phyloP scores from a whole-genome alignment of 2,888 invertebrate species.

The Malachius bipustulatus region DNA sequence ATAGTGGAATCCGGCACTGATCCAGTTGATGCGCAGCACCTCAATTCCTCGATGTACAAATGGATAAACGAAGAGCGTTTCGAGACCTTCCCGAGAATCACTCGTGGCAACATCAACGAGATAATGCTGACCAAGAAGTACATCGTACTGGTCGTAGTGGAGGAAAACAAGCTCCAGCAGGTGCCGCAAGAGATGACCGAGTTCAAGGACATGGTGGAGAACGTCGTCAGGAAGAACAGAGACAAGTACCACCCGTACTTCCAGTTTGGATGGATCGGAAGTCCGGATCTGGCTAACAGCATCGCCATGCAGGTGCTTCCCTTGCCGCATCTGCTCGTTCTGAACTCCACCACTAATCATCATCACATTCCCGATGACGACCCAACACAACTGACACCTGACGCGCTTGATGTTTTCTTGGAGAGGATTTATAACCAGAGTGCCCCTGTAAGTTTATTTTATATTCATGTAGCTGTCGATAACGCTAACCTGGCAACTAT shows the following conservation, averaged over 20 bases:
- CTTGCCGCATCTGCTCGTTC: conserved; percentile 75
- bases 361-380: conserved; percentile 70
- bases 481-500: conserved; percentile 5
- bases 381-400: conserved; percentile 31
- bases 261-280: conserved; percentile 94
- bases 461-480: background rate
- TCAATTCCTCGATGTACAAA: conserved; percentile 63
- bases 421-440: conserved; percentile 66
- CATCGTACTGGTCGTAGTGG: conserved; percentile 76
- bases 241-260: conserved; percentile 69
- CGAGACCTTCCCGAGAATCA: conserved; percentile 77
- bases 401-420: conserved; percentile 62
- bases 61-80: conserved; percentile 89
- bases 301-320: conserved; percentile 81
- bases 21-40: conserved; percentile 36
- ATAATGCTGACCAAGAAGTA: conserved; percentile 74
- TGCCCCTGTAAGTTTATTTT: conserved; percentile 50
- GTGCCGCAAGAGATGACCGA: conserved; percentile 69
- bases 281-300: conserved; percentile 80
- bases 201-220: conserved; percentile 68
- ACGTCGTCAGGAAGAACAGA: conserved; percentile 52
- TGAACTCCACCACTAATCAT: conserved; percentile 85
- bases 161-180: conserved; percentile 76
- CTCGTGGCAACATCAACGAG: conserved; percentile 72
- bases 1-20: conserved; percentile 26